Base-by-base conservation (phyloP, 2,797 vertebrate genomes). In the Champsocephalus esox region DNA sequence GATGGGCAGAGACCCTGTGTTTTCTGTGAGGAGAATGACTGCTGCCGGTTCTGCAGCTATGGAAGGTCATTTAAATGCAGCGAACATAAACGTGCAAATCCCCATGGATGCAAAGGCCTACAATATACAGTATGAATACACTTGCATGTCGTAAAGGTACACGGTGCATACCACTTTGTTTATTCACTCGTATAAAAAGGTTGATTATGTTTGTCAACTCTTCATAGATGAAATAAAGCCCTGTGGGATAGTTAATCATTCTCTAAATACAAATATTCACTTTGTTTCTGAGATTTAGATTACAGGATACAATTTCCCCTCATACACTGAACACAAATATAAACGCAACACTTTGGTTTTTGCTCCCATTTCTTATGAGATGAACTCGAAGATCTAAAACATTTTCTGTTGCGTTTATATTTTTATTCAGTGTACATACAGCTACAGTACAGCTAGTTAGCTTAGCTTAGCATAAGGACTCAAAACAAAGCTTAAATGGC, bases 21-120 rank as follows among this genome's bases (percentile, higher is more conserved):
- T 86, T 83, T 73, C 74, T 28, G 7, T 67, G 81, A 82, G 16
- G 55, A 74, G 67, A 70, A 50, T 62, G 77, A 68, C 76, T 75
- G 57, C 64, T 41, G 46, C 32, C 51, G n/a, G 28, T 83, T 79
- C 78, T 67, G 65, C 67, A 38, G 49, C 61, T 48, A 65, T 70
- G 60, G 61, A 76, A 66, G 76, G 76, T 59, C 50, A 72, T 84
- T 72, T 52, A 65, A 56, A 76, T 83, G 77, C 66, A 62, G 60
- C 38, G 28, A 55, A 77, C 32, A 71, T 56, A 66, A 62, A 78
- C 52, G 55, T 68, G 62, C 46, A 80, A 62, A 75, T 76, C 67
- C 61, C 50, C 13, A 16, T 12, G 12, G 34, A 49, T 41, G 51
- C 66, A 41, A 9, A 14, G 34, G 34, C 34, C 34, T 38, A 38